These are phyloP conservation scores for Alca torda DNA, from an alignment of 2,797 vertebrate genomes.

Conservation along the genomic window DNA sequence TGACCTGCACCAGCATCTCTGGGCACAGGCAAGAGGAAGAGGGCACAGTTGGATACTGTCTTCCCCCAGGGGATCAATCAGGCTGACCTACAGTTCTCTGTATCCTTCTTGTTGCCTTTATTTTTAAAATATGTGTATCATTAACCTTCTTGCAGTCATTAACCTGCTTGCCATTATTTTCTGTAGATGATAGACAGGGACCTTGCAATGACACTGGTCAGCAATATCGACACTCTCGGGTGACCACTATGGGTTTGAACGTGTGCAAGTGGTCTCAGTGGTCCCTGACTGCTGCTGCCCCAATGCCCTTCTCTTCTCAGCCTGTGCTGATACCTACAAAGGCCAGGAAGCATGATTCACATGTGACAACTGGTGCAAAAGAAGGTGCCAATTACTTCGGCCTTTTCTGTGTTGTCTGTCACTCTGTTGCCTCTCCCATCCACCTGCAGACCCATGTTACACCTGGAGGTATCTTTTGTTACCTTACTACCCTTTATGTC, in stretches of 20 bases:
- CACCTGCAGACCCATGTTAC: background rate
- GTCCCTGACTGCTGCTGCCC: background rate
- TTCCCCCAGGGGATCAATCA: background rate
- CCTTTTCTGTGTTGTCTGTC: background rate
- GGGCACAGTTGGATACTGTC: background rate
- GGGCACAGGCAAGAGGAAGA: background rate
- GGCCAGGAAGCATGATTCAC: accelerated
- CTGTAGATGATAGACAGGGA: background rate
- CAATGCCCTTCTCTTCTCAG: background rate
- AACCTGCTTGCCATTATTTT: background rate
- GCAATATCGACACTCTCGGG: accelerated
- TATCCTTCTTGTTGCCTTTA: background rate
- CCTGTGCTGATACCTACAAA: accelerated
- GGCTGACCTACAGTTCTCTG: background rate
- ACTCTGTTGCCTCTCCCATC: background rate
- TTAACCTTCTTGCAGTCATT: background rate
- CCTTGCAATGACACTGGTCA: background rate
- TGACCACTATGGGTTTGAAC: background rate
- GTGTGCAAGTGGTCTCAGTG: accelerated
- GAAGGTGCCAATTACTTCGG: background rate
- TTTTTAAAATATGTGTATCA: background rate
- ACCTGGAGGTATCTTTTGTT: background rate
- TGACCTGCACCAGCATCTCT: background rate
- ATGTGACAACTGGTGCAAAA: background rate
- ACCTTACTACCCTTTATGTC: background rate